A percentile compares a stretch with the other conserved stretches of the same genome.
phyloP scores from a whole-genome alignment of 2,888 invertebrate species.

The Agrochola circellaris region DNA sequence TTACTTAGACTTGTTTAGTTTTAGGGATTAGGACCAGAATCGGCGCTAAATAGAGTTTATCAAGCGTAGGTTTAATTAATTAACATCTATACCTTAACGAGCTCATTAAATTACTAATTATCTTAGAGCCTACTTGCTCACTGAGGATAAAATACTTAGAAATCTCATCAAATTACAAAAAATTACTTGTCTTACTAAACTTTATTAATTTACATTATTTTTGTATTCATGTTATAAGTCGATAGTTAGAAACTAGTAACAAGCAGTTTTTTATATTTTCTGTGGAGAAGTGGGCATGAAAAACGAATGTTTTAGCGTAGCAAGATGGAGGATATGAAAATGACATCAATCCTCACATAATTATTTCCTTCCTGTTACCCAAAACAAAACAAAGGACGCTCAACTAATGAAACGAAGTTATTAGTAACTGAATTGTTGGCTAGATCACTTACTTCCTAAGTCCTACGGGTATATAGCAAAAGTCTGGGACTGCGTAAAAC shows the following conservation, averaged over 20 bases:
- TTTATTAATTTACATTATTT: too few relatives aligned
- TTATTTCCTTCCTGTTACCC: not conserved
- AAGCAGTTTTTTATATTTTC: not conserved
- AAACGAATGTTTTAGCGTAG: not conserved
- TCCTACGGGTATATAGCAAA: constrained; percentile 18
- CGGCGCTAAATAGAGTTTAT: not conserved
- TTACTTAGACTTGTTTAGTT: constrained; percentile 16
- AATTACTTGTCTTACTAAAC: not conserved
- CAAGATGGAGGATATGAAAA: not conserved
- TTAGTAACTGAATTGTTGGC: constrained; percentile 14
- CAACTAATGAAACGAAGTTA: constrained; percentile 27
- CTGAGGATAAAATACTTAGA: not conserved
- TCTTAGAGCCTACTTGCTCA: not conserved
- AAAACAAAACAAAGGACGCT: not conserved
- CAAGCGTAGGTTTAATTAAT: not conserved
- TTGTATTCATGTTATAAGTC: not conserved
- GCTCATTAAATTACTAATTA: constrained; percentile 15
- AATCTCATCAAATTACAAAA: not conserved
- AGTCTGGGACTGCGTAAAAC: constrained; percentile 52
- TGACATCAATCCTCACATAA: not conserved
- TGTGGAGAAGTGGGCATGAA: not conserved
- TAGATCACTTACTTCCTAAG: constrained; percentile 5
- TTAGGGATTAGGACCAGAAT: not conserved
- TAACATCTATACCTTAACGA: not conserved
- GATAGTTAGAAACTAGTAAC: not conserved